Percentiles rank a stretch among this genome's conserved stretches.
These are phyloP conservation scores for Gymnosoma rotundatum DNA, from an alignment of 2,888 invertebrate species.

Conservation along the genomic window DNA sequence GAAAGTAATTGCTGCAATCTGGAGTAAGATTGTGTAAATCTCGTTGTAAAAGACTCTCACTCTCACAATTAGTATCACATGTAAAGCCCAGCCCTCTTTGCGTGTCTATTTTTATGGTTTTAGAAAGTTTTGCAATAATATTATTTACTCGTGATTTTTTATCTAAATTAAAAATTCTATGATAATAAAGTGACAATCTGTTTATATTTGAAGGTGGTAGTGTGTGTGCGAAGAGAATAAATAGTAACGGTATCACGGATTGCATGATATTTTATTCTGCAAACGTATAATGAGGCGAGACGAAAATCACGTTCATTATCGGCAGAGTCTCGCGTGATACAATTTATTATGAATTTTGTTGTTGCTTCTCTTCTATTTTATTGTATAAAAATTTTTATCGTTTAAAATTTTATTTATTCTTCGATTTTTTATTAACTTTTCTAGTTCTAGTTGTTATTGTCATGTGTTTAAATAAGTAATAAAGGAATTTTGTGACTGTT, in stretches of 20 bases:
- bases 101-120: too few relatives aligned
- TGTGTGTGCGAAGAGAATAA: neutral
- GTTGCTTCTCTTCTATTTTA: neutral
- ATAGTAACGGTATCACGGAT: neutral
- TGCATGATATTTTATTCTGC: neutral
- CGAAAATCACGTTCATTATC: slow-evolving; percentile 49
- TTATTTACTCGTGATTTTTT: too few relatives aligned
- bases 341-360: slow-evolving; percentile 4
- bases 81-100: too few relatives aligned
- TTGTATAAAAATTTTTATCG: neutral
- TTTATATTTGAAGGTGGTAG: neutral
- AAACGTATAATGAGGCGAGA: slow-evolving; percentile 16
- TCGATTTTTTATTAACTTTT: neutral
- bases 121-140: too few relatives aligned
- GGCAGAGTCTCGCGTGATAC: slow-evolving; percentile 57
- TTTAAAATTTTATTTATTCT: neutral
- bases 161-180: neutral
- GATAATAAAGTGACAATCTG: slow-evolving; percentile 23
- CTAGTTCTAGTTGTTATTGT: too few relatives aligned
- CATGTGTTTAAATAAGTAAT: too few relatives aligned
- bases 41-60: too few relatives aligned
- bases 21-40: too few relatives aligned
- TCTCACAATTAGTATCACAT: too few relatives aligned
- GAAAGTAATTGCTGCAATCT: too few relatives aligned
- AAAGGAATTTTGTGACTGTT: too few relatives aligned